A percentile compares a stretch with the other conserved stretches of the same genome.
These are phyloP conservation scores for Brevipalpus yothersi DNA, from an alignment of 1,140 invertebrate genomes.

Conservation along the genomic window DNA sequence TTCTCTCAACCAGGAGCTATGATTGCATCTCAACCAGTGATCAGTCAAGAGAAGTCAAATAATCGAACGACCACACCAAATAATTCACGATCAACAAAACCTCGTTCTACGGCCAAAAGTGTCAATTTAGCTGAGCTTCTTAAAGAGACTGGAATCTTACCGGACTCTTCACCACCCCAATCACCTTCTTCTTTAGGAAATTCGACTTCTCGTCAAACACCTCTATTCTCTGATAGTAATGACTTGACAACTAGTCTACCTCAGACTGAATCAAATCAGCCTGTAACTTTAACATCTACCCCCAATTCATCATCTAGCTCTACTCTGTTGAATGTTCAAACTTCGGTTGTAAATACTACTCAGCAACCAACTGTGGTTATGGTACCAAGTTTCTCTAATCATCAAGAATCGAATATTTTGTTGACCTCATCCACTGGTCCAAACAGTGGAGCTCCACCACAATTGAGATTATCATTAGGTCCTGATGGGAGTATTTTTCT, in stretches of 20 bases:
- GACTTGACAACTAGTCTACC: neutral
- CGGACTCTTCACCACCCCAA: conserved; percentile 8
- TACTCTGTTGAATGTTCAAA: neutral
- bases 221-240: neutral
- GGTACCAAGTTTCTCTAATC: neutral
- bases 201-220: neutral
- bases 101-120: neutral
- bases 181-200: conserved; percentile 1
- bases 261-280: neutral
- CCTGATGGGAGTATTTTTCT: conserved; percentile 15
- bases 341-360: neutral
- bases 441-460: conserved; percentile 1
- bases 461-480: conserved; percentile 13
- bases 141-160: conserved; percentile 15
- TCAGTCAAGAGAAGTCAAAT: neutral
- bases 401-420: neutral
- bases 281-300: neutral
- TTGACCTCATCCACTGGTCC: neutral
- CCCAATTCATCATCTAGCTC: neutral
- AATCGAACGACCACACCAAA: neutral
- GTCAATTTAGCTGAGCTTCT: conserved; percentile 15
- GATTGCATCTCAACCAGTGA: neutral
- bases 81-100: neutral
- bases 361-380: conserved; percentile 7
- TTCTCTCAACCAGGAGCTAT: neutral